These are phyloP conservation scores for Drosophila mettleri DNA, from an alignment of 2,888 invertebrate species.

Conservation along the genomic window DNA sequence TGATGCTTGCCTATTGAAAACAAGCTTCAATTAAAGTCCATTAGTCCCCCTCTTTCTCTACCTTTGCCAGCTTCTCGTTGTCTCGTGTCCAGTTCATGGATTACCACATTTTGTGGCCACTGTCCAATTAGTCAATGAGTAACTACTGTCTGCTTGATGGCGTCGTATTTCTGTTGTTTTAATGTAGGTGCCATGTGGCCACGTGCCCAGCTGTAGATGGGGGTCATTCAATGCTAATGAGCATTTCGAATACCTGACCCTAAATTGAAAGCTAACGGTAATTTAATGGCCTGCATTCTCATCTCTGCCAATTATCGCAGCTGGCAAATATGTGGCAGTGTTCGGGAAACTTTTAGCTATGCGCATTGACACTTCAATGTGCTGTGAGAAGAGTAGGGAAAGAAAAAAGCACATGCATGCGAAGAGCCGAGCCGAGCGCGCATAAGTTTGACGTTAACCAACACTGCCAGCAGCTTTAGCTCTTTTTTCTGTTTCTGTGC, in stretches of 20 bases:
- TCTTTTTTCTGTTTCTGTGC: conserved; percentile 15
- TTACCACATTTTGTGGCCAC: conserved; percentile 26
- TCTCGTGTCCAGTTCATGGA: conserved; percentile 7
- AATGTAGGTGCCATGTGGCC: conserved; percentile 1
- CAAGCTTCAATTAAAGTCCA: conserved; percentile 12
- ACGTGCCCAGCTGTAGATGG: conserved; percentile 28
- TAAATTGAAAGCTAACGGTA: conserved; percentile 72
- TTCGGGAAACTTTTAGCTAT: conserved; percentile 8
- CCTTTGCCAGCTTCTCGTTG: background rate
- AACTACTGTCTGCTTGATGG: conserved; percentile 1
- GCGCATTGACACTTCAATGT: conserved; percentile 46
- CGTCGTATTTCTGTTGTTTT: conserved; percentile 6
- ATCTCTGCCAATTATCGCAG: conserved; percentile 51
- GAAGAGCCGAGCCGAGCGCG: background rate
- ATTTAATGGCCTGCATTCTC: conserved; percentile 53
- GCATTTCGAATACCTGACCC: conserved; percentile 46
- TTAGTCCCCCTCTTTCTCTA: background rate
- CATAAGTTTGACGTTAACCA: conserved; percentile 43
- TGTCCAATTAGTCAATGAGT: conserved; percentile 38
- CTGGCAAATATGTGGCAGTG: conserved; percentile 35
- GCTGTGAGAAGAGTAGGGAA: background rate
- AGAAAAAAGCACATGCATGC: background rate
- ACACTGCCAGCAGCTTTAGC: conserved; percentile 25
- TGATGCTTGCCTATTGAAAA: conserved; percentile 14
- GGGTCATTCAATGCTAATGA: conserved; percentile 66